phyloP scores from a whole-genome alignment of 2,113 vertebrate genomes.

The Psammodynastes pulverulentus region DNA sequence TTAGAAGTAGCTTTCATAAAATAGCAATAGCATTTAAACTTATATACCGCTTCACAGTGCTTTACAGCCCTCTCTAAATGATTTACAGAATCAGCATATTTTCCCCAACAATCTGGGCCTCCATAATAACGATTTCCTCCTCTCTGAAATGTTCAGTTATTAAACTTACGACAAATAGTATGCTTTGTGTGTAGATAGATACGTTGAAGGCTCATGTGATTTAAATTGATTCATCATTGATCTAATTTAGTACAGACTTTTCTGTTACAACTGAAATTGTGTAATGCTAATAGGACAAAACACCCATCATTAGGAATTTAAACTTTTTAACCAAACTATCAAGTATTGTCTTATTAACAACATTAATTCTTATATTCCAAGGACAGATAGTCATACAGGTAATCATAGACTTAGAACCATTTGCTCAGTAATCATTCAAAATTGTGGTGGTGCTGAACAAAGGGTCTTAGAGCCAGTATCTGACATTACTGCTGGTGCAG shows the following conservation, averaged over 20 bases:
- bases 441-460: no score
- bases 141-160: background rate
- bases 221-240: background rate
- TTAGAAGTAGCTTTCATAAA: background rate
- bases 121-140: background rate
- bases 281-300: background rate
- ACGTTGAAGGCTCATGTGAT: background rate
- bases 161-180: background rate
- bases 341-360: conserved; percentile 4
- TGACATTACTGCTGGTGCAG: no score
- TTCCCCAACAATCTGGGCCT: no score
- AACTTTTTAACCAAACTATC: background rate
- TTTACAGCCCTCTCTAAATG: no score
- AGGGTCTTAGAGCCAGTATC: no score
- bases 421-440: no score
- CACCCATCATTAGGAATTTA: conserved; percentile 25
- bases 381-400: background rate
- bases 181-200: background rate
- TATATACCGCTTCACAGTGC: no score
- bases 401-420: no score
- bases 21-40: no score
- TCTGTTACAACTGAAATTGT: background rate
- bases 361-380: background rate
- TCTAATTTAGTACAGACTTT: background rate
- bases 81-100: no score